Base-by-base conservation (phyloP, 64 coral and sea anemone genomes). In the Montipora sp. region DNA sequence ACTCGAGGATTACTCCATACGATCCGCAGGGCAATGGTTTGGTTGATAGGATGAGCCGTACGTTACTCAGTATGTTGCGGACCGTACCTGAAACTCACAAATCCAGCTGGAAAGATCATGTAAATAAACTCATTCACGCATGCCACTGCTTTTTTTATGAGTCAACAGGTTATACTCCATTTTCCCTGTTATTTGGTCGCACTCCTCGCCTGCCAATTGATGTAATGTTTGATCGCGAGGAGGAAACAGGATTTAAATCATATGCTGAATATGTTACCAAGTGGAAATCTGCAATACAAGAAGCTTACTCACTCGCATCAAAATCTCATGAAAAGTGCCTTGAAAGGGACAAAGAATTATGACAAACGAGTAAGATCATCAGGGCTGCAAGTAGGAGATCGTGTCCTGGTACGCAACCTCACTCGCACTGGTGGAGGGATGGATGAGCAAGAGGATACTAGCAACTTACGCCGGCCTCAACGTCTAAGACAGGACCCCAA, bases 151-250 rank as follows among this genome's bases (percentile, higher is more conserved):
- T 27, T 27, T 27, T 27, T 27, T 27, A 27, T 27, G 27, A 27
- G 27, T 27, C 27, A 27, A 27, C 27, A 27, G 27, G 27, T 27
- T 94, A 66, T 55, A 61, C 87, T 48, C 92, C 92, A 24, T 27
- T 27, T 27, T 27, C 27, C 27, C 27, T 94, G 84, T 81, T 88
- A 45, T 88, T 87, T 83, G 83, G 91, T 57, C 57, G 83, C 60
- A 76, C 47, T 21, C 92, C 92, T 22, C 77, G 92, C 58, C 78
- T 93, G 66, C 85, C 92, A 79, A 74, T 89, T 77, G 85, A 93
- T 83, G 71, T 82, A 71, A 75, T 93, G 44, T 88, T 93, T 72
- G 55, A 82, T 15, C 73, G 59, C 61, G 23, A 70, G 22, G 12
- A 63, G 44, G 66, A 22, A 80, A 21, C 74, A 24, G 82, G 71